phyloP scores from a whole-genome alignment of 2,888 invertebrate genomes.

The Endotricha flammealis region DNA sequence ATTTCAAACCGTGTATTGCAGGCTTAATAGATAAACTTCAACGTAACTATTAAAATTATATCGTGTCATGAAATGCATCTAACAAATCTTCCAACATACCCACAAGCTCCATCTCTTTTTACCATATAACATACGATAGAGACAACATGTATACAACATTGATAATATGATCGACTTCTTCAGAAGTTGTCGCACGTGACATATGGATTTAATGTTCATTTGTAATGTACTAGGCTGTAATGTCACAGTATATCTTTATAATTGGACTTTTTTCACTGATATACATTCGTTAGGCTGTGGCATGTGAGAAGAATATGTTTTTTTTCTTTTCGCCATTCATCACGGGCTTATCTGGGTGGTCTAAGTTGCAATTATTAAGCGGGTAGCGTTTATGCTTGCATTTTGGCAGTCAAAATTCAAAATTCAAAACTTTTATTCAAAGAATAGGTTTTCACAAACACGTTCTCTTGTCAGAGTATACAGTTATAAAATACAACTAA shows the following conservation, averaged over 20 bases:
- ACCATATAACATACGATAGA: conserved; percentile 7
- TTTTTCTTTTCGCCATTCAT: conserved; percentile 59
- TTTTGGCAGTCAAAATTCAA: too few relatives aligned
- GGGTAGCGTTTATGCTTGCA: conserved; percentile 6
- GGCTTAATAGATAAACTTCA: too few relatives aligned
- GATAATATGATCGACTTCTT: conserved; percentile 35
- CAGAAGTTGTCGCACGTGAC: conserved; percentile 50
- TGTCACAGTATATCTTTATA: conserved; percentile 65
- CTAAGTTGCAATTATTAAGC: conserved; percentile 16
- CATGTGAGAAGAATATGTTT: conserved; percentile 66
- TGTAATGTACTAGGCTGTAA: conserved; percentile 48
- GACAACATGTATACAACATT: conserved; percentile 11
- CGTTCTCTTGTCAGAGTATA: too few relatives aligned
- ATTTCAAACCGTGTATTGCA: too few relatives aligned
- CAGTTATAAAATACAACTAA: too few relatives aligned
- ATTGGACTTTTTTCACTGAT: conserved; percentile 63
- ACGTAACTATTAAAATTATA: too few relatives aligned
- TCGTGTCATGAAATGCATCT: conserved; percentile 16
- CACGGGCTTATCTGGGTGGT: conserved; percentile 30
- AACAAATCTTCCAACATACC: conserved; percentile 17
- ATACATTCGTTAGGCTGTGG: conserved; percentile 42
- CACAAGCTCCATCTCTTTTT: conserved; percentile 7
- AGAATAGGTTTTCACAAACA: too few relatives aligned
- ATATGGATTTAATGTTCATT: conserved; percentile 64
- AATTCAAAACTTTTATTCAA: too few relatives aligned